A percentile compares a stretch with the other conserved stretches of the same genome.
Evolutionary conservation across 2,797 vertebrate genomes (phyloP).

Genomic region (Tragopan temminckii): DNA sequence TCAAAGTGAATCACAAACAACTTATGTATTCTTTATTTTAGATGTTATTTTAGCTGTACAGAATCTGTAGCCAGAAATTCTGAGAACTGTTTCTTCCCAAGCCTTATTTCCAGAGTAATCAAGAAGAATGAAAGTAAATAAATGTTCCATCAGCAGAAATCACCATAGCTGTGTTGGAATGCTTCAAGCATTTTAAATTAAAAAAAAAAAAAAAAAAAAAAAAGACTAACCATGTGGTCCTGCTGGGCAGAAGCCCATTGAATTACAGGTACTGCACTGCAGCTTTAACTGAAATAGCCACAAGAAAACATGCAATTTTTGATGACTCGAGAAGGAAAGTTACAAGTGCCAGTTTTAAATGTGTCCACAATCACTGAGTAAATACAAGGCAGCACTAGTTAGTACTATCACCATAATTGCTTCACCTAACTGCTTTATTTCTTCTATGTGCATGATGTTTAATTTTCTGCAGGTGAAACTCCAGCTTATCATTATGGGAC

Average conservation of each 20-base stretch:
- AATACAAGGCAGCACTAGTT: not conserved
- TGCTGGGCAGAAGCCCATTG: not conserved
- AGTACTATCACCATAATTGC: not conserved
- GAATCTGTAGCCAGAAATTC: not conserved
- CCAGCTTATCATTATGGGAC: slow-evolving; percentile 99
- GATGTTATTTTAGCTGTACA: not conserved
- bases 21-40: not conserved
- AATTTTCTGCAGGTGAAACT: slow-evolving; percentile 89
- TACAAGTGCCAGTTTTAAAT: not conserved
- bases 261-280: not conserved
- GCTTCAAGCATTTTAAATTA: not conserved
- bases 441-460: not conserved
- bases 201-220: not conserved
- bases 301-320: not conserved
- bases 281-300: not conserved
- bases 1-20: not conserved
- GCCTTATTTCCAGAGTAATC: not conserved
- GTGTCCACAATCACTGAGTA: not conserved
- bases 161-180: not conserved
- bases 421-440: not conserved
- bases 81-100: not conserved
- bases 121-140: not conserved
- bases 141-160: not conserved
- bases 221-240: not conserved
- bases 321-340: not conserved